phyloP scores from a whole-genome alignment of 1,140 invertebrate genomes.

The Coenobita brevimanus region DNA sequence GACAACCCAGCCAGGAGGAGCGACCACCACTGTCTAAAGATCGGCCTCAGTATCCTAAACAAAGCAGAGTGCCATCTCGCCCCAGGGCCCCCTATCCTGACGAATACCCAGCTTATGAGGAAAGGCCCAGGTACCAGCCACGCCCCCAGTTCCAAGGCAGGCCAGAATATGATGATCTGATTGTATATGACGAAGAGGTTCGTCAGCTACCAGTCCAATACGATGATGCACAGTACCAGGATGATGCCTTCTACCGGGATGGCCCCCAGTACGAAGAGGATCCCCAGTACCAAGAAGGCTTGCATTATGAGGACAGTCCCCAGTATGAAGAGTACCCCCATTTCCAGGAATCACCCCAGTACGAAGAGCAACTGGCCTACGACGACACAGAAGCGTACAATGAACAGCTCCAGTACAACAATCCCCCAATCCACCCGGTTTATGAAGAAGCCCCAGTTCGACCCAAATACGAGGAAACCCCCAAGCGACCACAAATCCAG shows the following conservation, averaged over 20 bases:
- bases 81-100: too few relatives aligned
- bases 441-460: neutral
- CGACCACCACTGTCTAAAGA: neutral
- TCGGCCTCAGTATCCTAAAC: neutral
- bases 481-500: neutral
- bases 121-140: neutral
- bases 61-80: neutral
- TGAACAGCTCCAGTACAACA: neutral
- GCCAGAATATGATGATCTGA: neutral
- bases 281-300: constrained; percentile 39
- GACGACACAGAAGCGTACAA: constrained; percentile 6
- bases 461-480: constrained; percentile 28
- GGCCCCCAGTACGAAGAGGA: constrained; percentile 13
- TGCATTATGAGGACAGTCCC: neutral
- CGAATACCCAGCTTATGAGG: too few relatives aligned
- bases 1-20: constrained; percentile 6
- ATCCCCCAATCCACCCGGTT: neutral
- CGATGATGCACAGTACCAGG: constrained; percentile 10
- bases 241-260: neutral
- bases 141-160: neutral
- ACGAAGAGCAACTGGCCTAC: neutral
- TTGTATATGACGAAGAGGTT: neutral
- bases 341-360: constrained; percentile 29
- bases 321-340: constrained; percentile 28
- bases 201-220: neutral